Conservation (phyloP, 2,113 vertebrate genomes). For the Gnathonemus longibarbis region DNA sequence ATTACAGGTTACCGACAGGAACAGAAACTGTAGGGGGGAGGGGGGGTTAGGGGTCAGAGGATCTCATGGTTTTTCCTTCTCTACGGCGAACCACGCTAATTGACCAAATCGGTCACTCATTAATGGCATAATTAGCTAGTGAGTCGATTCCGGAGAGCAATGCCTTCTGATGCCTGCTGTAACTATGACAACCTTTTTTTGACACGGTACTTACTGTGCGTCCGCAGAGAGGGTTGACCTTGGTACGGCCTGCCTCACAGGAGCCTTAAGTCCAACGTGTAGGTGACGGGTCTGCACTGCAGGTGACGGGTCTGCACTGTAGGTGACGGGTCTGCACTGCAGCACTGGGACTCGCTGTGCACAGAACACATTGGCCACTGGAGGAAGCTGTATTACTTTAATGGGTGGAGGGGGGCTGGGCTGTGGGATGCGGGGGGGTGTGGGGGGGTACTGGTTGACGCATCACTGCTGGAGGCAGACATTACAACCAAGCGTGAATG, state of each 20-base stretch:
- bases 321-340: not conserved
- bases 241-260: not conserved
- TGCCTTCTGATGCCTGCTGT: not conserved
- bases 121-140: slow-evolving; percentile 1
- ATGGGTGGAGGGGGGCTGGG: not conserved
- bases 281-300: not conserved
- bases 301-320: not conserved
- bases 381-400: not conserved
- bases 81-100: not conserved
- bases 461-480: no score
- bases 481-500: no score
- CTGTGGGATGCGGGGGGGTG: not conserved
- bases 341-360: not conserved
- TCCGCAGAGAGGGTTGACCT: not conserved
- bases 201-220: not conserved
- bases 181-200: not conserved
- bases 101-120: slow-evolving; percentile 6
- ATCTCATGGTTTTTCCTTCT: not conserved
- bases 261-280: not conserved
- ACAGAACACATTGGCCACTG: no score
- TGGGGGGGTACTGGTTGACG: no score
- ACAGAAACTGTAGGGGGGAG: not conserved
- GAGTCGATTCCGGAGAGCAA: not conserved
- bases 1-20: not conserved
- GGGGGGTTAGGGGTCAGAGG: not conserved